These are phyloP conservation scores for Invenusta paracnida DNA, from an alignment of 2,888 invertebrate genomes.

Conservation along the genomic window DNA sequence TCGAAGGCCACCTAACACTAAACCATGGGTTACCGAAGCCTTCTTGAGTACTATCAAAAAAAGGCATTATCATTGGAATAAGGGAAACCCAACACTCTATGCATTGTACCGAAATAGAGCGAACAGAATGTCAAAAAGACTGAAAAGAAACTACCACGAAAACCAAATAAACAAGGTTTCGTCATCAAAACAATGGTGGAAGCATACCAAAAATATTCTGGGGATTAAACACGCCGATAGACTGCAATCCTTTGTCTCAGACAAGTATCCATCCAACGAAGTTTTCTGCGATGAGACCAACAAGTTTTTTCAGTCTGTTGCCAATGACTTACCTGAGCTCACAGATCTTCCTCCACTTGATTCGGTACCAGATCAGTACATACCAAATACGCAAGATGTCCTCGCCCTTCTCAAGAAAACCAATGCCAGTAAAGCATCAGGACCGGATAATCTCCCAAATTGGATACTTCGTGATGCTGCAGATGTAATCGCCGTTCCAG, in stretches of 20 bases:
- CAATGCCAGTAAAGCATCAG: not conserved
- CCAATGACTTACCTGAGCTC: conserved; percentile 23
- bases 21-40: conserved; percentile 19
- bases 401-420: not conserved
- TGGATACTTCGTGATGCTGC: not conserved
- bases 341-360: conserved; percentile 15
- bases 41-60: conserved; percentile 22
- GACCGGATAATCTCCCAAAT: not conserved
- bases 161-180: conserved; percentile 27
- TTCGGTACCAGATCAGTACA: not conserved
- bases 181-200: conserved; percentile 19
- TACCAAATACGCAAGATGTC: not conserved
- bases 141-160: conserved; percentile 27
- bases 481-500: not conserved
- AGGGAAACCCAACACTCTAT: conserved; percentile 15
- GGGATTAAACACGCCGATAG: conserved; percentile 17
- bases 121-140: conserved; percentile 25
- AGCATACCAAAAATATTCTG: conserved; percentile 18
- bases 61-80: conserved; percentile 12
- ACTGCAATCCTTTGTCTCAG: not conserved
- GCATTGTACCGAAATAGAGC: conserved; percentile 14
- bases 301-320: conserved; percentile 18
- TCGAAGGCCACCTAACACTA: conserved; percentile 8
- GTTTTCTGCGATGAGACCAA: conserved; percentile 15
- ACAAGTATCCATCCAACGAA: conserved; percentile 13